Base-by-base conservation (phyloP, 2,113 vertebrate species). In the Nematolebias whitei region DNA sequence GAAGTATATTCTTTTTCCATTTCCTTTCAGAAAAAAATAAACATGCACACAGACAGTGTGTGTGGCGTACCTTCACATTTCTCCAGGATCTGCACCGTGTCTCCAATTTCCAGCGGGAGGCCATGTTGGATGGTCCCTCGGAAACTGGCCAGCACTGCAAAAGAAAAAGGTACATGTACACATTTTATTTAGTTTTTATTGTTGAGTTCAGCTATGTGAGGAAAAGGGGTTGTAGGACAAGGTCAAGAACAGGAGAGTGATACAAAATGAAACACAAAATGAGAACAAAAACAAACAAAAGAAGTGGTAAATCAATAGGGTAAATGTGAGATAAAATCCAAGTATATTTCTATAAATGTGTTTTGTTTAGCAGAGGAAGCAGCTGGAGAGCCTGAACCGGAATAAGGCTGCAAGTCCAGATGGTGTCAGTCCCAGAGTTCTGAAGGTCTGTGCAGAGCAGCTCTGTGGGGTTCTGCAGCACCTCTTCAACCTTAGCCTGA, bases 81-180 rank as follows among this genome's bases (percentile, higher is more conserved):
- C 89, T 99, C 98, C 85, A 99, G 87, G 86, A 99, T 96, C 91
- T 99, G 97, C 88, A 99, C 98, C 0, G 97, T 98, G 83, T 99
- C 98, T 79, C 98, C 98, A 48, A 99, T 98, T 89, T 99, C 98
- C 88, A 99, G 74, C 0, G 96, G 96, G 3, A 99, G 91, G 87
- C 98, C 96, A 82, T 96, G 93, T 39, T 96, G 95, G 63, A 98
- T 83, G 1, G 95, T 96, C 74, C 95, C 98, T 86, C 97, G 94
- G 90, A 99, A 99, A 91, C 95, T 94, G 86, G 94, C 94, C 91
- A 99, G 95, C 80, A 96, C 98, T 99, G 88, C 52, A 95, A 94
- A 48, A 83, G 51, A 5, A 78, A 20, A 13, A 38, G 5, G 22
- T 38, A 39, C n/a, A n/a, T n/a, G n/a, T n/a, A n/a, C n/a, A n/a